phyloP scores from a whole-genome alignment of 1,140 invertebrate species.

The Drosophila micromelanica region DNA sequence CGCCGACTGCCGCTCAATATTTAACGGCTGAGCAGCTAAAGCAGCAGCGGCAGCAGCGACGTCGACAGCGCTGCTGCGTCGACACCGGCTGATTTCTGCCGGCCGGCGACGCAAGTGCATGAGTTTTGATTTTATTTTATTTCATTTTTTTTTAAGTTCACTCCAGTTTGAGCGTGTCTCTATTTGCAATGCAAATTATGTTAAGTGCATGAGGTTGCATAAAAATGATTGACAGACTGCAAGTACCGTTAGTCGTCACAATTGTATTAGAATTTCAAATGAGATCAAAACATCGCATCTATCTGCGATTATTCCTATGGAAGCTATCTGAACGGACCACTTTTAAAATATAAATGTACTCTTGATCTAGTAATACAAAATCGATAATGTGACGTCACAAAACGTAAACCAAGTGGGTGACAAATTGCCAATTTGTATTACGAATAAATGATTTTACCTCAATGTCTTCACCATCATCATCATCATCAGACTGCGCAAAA shows the following conservation, averaged over 20 bases:
- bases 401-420: no score
- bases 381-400: no score
- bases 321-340: no score
- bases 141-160: slow-evolving; percentile 1
- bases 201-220: slow-evolving; percentile 52
- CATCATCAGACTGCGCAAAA: slow-evolving; percentile 87
- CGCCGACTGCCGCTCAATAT: slow-evolving; percentile 9
- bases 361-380: no score
- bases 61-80: background rate
- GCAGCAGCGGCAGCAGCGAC: background rate
- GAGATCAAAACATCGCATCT: no score
- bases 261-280: no score
- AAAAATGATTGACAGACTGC: background rate
- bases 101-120: slow-evolving; percentile 4
- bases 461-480: slow-evolving; percentile 86
- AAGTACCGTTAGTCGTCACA: no score
- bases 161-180: slow-evolving; percentile 36
- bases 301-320: no score
- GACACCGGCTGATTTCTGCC: slow-evolving; percentile 8
- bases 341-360: no score
- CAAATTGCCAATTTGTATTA: no score
- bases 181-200: slow-evolving; percentile 55
- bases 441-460: slow-evolving; percentile 85
- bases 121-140: slow-evolving; percentile 6
- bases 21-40: background rate